Evolutionary conservation across 2,113 vertebrate genomes (phyloP).

Genomic region (Oophaga pumilio): DNA sequence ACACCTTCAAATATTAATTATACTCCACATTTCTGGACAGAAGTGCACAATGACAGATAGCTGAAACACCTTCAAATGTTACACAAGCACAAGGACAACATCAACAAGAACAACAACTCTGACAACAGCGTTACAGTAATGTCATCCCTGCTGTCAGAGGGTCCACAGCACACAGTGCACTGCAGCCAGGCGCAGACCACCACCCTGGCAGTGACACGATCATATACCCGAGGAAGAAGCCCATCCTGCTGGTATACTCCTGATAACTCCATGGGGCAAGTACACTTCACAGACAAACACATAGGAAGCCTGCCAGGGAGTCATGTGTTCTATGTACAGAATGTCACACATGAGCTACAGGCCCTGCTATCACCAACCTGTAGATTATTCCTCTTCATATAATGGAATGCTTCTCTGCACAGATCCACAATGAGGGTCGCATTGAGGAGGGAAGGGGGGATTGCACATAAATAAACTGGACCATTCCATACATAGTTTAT

Average conservation of each 20-base stretch:
- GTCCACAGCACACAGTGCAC: conserved; percentile 15
- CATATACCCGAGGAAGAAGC: conserved; percentile 71
- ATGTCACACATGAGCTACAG: conserved; percentile 74
- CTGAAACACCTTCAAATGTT: conserved; percentile 75
- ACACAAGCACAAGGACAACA: conserved; percentile 62
- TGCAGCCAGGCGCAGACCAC: conserved; percentile 22
- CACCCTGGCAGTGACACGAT: conserved; percentile 19
- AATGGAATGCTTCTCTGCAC: conserved; percentile 89
- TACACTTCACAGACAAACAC: conserved; percentile 77
- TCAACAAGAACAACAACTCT: conserved; percentile 76
- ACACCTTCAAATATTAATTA: conserved; percentile 91
- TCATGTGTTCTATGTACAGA: conserved; percentile 71
- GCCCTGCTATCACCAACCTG: conserved; percentile 81
- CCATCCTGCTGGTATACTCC: conserved; percentile 75
- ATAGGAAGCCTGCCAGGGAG: conserved; percentile 73
- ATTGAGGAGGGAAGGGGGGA: conserved; percentile 72
- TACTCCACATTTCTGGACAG: conserved; percentile 80
- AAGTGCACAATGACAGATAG: conserved; percentile 83
- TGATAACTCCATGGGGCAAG: conserved; percentile 75
- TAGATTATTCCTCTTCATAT: conserved; percentile 81
- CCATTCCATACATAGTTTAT: conserved; percentile 78
- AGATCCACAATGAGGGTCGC: conserved; percentile 74
- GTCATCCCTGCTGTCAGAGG: neutral
- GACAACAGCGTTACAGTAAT: conserved; percentile 71
- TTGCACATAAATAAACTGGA: conserved; percentile 92